Evolutionary conservation across 2,888 invertebrate genomes (phyloP).

Genomic region (Neoitamus cyanurus): DNA sequence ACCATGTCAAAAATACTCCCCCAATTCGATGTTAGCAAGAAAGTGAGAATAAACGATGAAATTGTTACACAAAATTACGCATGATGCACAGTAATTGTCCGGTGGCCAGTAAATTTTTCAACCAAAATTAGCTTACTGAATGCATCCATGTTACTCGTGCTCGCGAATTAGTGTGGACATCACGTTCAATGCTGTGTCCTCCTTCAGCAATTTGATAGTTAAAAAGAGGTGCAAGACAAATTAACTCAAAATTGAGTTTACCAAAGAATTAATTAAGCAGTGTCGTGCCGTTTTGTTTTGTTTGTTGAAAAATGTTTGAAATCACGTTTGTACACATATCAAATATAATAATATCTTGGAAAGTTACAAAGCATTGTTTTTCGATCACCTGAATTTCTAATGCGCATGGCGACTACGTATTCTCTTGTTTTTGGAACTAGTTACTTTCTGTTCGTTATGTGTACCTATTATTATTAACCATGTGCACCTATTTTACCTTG

Average conservation of each 20-base stretch:
- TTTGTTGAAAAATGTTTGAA: not conserved
- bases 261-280: constrained; percentile 1
- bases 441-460: no score
- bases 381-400: no score
- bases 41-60: constrained; percentile 29
- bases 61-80: constrained; percentile 49
- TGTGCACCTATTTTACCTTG: no score
- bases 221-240: constrained; percentile 20
- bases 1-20: constrained; percentile 14
- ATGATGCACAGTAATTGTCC: constrained; percentile 36
- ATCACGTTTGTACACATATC: not conserved
- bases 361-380: no score
- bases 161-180: constrained; percentile 44
- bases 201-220: constrained; percentile 38
- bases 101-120: constrained; percentile 30
- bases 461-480: no score
- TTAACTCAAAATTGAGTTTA: not conserved
- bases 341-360: no score
- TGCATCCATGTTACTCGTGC: not conserved
- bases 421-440: no score
- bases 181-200: constrained; percentile 49
- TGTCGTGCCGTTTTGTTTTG: not conserved
- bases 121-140: constrained; percentile 31
- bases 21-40: constrained; percentile 14
- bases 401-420: no score